phyloP scores from a whole-genome alignment of 2,797 vertebrate genomes.

The Rhinatrema bivittatum region DNA sequence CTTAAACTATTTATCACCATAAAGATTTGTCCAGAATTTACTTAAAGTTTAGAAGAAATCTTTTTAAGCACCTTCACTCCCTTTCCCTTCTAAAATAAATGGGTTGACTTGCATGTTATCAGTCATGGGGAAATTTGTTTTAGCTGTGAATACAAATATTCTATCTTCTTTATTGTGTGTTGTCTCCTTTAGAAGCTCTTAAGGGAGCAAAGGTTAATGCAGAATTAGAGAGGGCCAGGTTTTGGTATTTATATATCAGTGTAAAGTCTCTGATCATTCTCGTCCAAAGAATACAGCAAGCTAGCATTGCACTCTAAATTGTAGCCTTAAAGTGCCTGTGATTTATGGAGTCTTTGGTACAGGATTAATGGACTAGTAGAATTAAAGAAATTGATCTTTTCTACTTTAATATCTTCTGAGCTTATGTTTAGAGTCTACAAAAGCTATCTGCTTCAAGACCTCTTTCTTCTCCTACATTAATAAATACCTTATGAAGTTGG shows the following conservation, averaged over 20 bases:
- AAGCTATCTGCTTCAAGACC: not conserved
- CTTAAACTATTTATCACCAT: too few relatives aligned
- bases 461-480: not conserved
- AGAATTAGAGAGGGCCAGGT: not conserved
- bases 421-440: not conserved
- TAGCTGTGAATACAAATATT: not conserved
- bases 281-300: not conserved
- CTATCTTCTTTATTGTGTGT: not conserved
- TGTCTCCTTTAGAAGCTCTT: not conserved
- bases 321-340: not conserved
- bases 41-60: too few relatives aligned
- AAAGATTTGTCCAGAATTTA: too few relatives aligned
- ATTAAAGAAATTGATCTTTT: constrained; percentile 5
- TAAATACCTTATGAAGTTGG: not conserved
- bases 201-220: not conserved
- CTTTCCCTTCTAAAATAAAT: too few relatives aligned
- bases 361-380: not conserved
- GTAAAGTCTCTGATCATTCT: not conserved
- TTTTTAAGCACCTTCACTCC: too few relatives aligned
- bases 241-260: fast-evolving
- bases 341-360: not conserved
- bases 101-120: too few relatives aligned
- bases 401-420: not conserved
- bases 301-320: not conserved
- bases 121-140: not conserved